A percentile compares a stretch with the other conserved stretches of the same genome.
These are phyloP conservation scores for Fukomys damarensis DNA, from an alignment of 2,113 vertebrate species.

Conservation along the genomic window DNA sequence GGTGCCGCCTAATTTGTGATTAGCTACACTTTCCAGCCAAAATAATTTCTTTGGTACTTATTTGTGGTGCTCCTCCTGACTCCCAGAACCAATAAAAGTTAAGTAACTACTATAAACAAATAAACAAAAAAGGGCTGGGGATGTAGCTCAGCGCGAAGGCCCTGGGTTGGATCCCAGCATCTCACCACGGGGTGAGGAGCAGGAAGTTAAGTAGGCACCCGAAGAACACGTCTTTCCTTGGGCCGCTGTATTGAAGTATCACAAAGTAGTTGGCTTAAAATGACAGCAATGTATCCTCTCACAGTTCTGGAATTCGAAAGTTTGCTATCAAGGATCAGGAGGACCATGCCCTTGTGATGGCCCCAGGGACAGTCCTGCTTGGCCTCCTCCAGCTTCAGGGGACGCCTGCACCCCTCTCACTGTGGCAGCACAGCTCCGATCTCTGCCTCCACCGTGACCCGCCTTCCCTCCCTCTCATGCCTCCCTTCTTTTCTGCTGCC, in stretches of 20 bases:
- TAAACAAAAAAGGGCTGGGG: background rate
- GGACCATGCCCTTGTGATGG: background rate
- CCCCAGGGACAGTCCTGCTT: background rate
- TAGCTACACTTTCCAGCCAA: background rate
- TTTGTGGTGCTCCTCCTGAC: background rate
- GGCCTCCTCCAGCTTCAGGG: background rate
- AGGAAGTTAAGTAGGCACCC: background rate
- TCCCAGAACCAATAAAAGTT: background rate
- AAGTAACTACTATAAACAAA: background rate
- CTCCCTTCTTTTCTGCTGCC: background rate
- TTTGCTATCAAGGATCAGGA: background rate
- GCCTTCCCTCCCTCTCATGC: background rate
- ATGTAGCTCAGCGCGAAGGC: background rate
- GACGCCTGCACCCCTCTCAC: background rate
- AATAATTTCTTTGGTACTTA: background rate
- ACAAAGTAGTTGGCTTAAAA: background rate
- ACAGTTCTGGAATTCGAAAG: background rate
- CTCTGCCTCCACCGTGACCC: background rate
- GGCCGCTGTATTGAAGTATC: background rate
- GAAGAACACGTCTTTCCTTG: background rate
- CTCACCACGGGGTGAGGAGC: background rate
- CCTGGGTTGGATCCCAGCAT: background rate
- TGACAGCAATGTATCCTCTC: background rate
- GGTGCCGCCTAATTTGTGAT: background rate
- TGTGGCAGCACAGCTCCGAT: background rate